A percentile compares a stretch with the other conserved stretches of the same genome.
phyloP scores from a whole-genome alignment of 1,140 invertebrate species.

The Octopus sinensis region DNA sequence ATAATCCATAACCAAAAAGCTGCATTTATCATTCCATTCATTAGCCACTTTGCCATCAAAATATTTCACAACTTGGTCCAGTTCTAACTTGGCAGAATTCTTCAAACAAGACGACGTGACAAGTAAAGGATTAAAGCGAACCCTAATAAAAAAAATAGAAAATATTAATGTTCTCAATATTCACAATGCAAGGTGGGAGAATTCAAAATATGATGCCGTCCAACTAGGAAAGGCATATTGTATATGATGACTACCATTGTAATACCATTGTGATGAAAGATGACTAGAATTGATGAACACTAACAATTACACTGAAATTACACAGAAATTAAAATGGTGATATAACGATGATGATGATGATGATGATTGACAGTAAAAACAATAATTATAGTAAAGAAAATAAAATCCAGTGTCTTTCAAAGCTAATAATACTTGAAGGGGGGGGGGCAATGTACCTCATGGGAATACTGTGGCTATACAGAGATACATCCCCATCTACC shows the following conservation, averaged over 20 bases:
- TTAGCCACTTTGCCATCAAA: constrained; percentile 55
- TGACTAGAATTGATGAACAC: background rate
- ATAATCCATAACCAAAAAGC: constrained; percentile 67
- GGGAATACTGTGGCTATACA: background rate
- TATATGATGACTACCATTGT: background rate
- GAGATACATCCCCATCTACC: background rate
- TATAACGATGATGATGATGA: too few species aligned
- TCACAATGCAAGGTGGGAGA: background rate
- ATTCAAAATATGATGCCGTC: background rate
- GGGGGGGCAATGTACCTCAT: too few species aligned
- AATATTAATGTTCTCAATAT: background rate
- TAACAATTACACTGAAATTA: background rate
- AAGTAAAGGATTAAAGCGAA: constrained; percentile 50
- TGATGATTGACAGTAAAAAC: too few species aligned
- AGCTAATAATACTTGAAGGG: too few species aligned
- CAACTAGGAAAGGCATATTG: background rate
- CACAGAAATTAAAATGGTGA: too few species aligned
- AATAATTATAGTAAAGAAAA: too few species aligned
- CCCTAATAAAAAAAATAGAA: constrained; percentile 32
- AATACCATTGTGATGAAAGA: background rate
- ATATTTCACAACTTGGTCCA: constrained; percentile 36
- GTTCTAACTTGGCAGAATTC: constrained; percentile 36
- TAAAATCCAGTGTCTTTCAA: too few species aligned
- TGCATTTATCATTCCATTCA: constrained; percentile 60
- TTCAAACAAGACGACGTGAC: constrained; percentile 51